These are phyloP conservation scores for Aphidius colemani DNA, from an alignment of 2,888 invertebrate species.

Conservation along the genomic window DNA sequence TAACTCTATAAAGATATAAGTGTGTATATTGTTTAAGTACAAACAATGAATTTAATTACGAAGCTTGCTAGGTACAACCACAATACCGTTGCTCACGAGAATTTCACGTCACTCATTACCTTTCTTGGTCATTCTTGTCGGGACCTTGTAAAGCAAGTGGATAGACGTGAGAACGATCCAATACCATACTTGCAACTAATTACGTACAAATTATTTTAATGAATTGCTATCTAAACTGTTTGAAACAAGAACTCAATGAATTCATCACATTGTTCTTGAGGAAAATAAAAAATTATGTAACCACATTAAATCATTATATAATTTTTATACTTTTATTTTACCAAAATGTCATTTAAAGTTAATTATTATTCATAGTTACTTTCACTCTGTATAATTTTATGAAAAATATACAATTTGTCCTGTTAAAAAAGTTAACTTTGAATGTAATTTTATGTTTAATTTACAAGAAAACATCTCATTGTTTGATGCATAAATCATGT, in stretches of 20 bases:
- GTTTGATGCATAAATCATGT: background rate
- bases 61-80: slow-evolving; percentile 43
- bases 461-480: background rate
- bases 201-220: background rate
- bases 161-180: slow-evolving; percentile 11
- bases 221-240: background rate
- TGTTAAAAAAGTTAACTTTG: too few relatives aligned
- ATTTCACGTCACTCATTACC: slow-evolving; percentile 24
- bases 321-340: slow-evolving; percentile 1
- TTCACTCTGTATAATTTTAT: too few relatives aligned
- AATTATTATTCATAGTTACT: background rate
- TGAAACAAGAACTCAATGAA: background rate
- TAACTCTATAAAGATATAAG: background rate
- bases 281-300: background rate
- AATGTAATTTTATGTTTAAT: too few relatives aligned
- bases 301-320: background rate
- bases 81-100: slow-evolving; percentile 47
- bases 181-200: background rate
- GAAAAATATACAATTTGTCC: too few relatives aligned
- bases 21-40: slow-evolving; percentile 36
- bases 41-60: slow-evolving; percentile 57
- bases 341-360: background rate
- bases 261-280: too few relatives aligned
- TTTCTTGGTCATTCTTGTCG: slow-evolving; percentile 8
- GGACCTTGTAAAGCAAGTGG: background rate